Evolutionary conservation across 2,888 invertebrate genomes (phyloP).

Genomic region (Terebella lapidaria): DNA sequence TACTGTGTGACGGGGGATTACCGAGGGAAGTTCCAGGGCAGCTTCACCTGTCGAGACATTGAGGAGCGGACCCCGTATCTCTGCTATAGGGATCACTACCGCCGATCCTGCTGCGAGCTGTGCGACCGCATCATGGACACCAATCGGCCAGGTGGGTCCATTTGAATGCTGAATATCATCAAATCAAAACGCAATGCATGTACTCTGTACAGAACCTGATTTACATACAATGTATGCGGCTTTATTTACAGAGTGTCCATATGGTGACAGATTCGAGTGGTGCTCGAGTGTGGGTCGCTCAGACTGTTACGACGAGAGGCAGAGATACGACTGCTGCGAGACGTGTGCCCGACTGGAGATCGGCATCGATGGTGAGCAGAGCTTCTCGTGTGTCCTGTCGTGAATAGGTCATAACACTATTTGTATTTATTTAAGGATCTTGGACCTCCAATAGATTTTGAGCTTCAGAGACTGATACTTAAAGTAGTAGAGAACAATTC

Average conservation of each 20-base stretch:
- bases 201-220: too few species aligned
- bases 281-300: background rate
- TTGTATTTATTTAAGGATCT: too few species aligned
- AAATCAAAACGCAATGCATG: too few species aligned
- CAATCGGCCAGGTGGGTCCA: conserved; percentile 3
- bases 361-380: too few species aligned
- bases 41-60: conserved; percentile 1
- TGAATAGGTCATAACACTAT: too few species aligned
- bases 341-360: too few species aligned
- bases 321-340: background rate
- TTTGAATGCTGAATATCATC: too few species aligned
- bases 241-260: conserved; percentile 5
- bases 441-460: too few species aligned
- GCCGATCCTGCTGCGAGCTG: conserved; percentile 11
- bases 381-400: too few species aligned
- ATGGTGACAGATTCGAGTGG: conserved; percentile 7
- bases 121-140: conserved; percentile 6
- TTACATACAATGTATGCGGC: too few species aligned
- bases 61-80: background rate
- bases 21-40: conserved; percentile 9
- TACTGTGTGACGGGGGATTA: conserved; percentile 26
- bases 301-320: background rate
- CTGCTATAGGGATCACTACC: conserved; percentile 13
- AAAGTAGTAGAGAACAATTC: too few species aligned
- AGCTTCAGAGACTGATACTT: too few species aligned